Conservation (phyloP, 2,113 vertebrate genomes). For the Mus spicilegus region DNA sequence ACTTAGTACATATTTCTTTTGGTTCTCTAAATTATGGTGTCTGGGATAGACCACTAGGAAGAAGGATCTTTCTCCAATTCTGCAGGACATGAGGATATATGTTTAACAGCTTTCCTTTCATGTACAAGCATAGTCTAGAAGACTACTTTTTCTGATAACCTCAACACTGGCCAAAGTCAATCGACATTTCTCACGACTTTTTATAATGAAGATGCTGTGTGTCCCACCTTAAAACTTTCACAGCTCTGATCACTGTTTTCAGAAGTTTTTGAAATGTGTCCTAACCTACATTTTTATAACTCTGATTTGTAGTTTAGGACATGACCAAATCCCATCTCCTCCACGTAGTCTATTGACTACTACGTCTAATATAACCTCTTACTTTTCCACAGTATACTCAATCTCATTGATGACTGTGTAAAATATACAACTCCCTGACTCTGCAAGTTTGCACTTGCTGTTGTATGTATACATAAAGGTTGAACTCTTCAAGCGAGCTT, state of each 20-base stretch:
- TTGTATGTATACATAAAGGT: not conserved
- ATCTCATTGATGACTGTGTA: not conserved
- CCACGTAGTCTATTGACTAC: not conserved
- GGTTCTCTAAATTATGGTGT: slow-evolving; percentile 48
- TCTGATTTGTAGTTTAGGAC: slow-evolving; percentile 14
- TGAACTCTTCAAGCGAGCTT: not conserved
- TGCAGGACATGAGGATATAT: slow-evolving; percentile 54
- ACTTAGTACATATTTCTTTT: slow-evolving; percentile 27
- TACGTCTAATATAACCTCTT: not conserved
- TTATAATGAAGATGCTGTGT: not conserved
- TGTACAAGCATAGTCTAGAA: not conserved
- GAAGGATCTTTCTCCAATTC: slow-evolving; percentile 43
- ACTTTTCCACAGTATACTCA: not conserved
- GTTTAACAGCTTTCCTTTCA: slow-evolving; percentile 47
- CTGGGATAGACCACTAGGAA: slow-evolving; percentile 41
- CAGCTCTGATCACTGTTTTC: not conserved
- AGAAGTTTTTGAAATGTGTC: not conserved
- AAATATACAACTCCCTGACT: not conserved
- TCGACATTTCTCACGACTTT: not conserved
- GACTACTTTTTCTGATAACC: not conserved
- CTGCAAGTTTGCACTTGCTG: not conserved
- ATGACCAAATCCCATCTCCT: not conserved
- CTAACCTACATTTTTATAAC: not conserved
- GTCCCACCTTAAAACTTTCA: not conserved
- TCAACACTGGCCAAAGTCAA: not conserved